Percentiles rank a stretch among this genome's conserved stretches.
These are phyloP conservation scores for Tridacna gigas DNA, from an alignment of 2,888 invertebrate species.

Conservation along the genomic window DNA sequence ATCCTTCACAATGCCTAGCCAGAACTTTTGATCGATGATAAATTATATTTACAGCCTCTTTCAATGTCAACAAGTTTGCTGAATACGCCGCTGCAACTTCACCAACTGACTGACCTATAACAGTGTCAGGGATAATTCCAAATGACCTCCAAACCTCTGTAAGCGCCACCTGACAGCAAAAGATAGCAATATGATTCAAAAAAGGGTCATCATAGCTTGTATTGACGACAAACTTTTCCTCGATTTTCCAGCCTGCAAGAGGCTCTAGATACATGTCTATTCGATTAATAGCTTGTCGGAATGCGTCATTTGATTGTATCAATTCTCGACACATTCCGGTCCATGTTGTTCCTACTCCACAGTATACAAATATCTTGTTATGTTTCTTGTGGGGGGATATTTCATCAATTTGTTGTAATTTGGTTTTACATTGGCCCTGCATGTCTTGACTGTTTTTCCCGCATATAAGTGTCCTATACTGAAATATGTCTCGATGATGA, in stretches of 20 bases:
- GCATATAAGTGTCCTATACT: constrained; percentile 35
- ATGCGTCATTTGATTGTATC: constrained; percentile 55
- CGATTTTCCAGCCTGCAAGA: constrained; percentile 46
- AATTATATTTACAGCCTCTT: constrained; percentile 68
- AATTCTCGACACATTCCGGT: constrained; percentile 74
- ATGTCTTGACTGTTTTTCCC: constrained; percentile 4
- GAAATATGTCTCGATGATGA: constrained; percentile 41
- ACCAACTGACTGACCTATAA: constrained; percentile 75
- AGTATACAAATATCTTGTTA: constrained; percentile 68
- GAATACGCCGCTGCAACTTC: constrained; percentile 74
- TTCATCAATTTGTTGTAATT: neutral
- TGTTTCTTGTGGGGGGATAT: neutral
- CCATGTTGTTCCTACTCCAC: constrained; percentile 79
- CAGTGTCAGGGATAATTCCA: constrained; percentile 60
- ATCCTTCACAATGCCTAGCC: constrained; percentile 60
- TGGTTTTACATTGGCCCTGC: neutral
- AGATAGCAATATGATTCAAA: constrained; percentile 71
- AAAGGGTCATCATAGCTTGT: constrained; percentile 59
- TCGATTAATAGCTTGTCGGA: constrained; percentile 59
- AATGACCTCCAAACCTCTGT: constrained; percentile 57
- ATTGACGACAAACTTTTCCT: constrained; percentile 27
- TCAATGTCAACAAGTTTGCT: constrained; percentile 64
- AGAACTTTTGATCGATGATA: constrained; percentile 66
- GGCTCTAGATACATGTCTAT: constrained; percentile 60
- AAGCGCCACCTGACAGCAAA: constrained; percentile 69